phyloP scores from a whole-genome alignment of 2,888 invertebrate species.

The Lepidonotus clava region DNA sequence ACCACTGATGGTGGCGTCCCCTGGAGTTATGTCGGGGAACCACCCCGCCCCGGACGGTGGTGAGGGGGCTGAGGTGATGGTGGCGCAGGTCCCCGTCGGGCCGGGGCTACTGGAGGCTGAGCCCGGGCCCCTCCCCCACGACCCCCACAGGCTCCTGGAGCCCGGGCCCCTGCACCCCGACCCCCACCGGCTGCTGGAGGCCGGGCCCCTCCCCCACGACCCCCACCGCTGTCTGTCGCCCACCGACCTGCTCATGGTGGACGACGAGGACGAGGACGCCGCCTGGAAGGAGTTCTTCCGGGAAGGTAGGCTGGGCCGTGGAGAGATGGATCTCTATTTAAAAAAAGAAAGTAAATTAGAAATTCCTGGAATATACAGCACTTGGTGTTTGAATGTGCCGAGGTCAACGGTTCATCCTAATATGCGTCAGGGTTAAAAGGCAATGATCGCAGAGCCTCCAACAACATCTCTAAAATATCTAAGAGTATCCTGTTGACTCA shows the following conservation, averaged over 20 bases:
- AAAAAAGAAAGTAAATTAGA: too few species aligned
- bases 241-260: neutral
- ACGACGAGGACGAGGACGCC: neutral
- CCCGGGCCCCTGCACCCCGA: neutral
- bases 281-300: neutral
- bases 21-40: neutral
- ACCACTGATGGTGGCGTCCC: neutral
- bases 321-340: too few species aligned
- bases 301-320: conserved; percentile 35
- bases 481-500: too few species aligned
- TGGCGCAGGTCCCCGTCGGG: neutral
- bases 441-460: too few species aligned
- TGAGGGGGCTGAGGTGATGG: too few species aligned
- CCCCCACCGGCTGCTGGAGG: neutral
- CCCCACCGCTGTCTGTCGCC: neutral
- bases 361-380: neutral
- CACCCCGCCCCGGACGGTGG: too few species aligned
- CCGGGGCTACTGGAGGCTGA: neutral
- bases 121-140: neutral
- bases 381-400: neutral
- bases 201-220: neutral
- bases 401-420: too few species aligned
- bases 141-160: neutral
- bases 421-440: too few species aligned
- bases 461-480: too few species aligned